phyloP scores from a whole-genome alignment of 2,797 vertebrate species.

The Poeciliopsis gracilis region DNA sequence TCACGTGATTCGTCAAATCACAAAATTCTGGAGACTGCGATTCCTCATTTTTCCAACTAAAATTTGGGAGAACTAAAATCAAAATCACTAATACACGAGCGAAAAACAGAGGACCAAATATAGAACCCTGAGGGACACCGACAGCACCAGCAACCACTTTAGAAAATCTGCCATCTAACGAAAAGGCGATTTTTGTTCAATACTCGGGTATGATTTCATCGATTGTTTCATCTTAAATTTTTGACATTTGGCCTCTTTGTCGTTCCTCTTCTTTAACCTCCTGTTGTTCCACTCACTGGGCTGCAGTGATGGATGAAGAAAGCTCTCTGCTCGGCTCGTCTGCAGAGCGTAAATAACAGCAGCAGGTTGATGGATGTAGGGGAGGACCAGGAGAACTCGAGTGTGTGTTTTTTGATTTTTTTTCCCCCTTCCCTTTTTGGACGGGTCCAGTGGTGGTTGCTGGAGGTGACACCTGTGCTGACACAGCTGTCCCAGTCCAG shows the following conservation, averaged over 20 bases:
- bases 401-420: constrained; percentile 6
- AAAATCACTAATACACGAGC: neutral
- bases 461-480: constrained; percentile 67
- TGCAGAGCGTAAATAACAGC: constrained; percentile 59
- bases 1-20: neutral
- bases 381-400: constrained; percentile 32
- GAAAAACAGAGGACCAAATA: neutral
- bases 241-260: neutral
- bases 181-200: neutral
- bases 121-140: neutral
- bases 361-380: constrained; percentile 19
- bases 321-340: constrained; percentile 45
- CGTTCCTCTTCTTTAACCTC: constrained; percentile 19
- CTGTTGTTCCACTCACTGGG: constrained; percentile 8
- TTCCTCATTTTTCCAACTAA: too few relatives aligned
- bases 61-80: too few relatives aligned
- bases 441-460: neutral
- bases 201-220: neutral
- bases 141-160: neutral
- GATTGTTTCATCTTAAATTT: neutral
- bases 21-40: neutral
- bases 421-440: neutral
- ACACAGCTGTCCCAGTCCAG: constrained; percentile 60
- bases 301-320: constrained; percentile 50
- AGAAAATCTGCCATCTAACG: neutral